A percentile compares a stretch with the other conserved stretches of the same genome.
These are phyloP conservation scores for Hirtodrosophila cameraria DNA, from an alignment of 2,888 invertebrate genomes.

Conservation along the genomic window DNA sequence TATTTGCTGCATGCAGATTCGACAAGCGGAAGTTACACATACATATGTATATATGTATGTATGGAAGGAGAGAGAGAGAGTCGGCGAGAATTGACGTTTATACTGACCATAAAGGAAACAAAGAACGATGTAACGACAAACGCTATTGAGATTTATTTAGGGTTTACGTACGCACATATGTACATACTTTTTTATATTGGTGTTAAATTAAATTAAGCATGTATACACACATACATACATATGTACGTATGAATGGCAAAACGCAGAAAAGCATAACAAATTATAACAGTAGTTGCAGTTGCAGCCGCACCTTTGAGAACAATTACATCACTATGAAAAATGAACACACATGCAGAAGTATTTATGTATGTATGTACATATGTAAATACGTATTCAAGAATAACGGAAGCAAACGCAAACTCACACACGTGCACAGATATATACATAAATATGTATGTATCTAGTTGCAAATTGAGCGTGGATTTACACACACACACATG, in stretches of 20 bases:
- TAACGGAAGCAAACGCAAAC: conserved; percentile 40
- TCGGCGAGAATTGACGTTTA: neutral
- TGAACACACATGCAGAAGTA: conserved; percentile 46
- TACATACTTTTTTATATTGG: neutral
- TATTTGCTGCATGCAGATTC: conserved; percentile 12
- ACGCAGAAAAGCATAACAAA: conserved; percentile 9
- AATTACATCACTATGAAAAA: conserved; percentile 70
- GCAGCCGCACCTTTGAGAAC: conserved; percentile 64
- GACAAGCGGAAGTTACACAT: conserved; percentile 21
- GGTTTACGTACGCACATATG: neutral
- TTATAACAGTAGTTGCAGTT: conserved; percentile 1
- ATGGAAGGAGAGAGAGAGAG: conserved; percentile 5
- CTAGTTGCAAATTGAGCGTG: conserved; percentile 17
- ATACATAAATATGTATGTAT: neutral
- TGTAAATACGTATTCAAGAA: conserved; percentile 11
- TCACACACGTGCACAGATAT: neutral
- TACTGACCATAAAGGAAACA: neutral
- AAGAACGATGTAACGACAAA: neutral
- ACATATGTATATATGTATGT: conserved; percentile 10
- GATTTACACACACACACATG: neutral
- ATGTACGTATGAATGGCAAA: conserved; percentile 11
- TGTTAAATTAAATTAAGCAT: neutral
- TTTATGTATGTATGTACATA: neutral
- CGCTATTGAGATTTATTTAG: conserved; percentile 4
- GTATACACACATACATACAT: conserved; percentile 2